Percentiles rank a stretch among this genome's conserved stretches.
Evolutionary conservation across 1,140 invertebrate genomes (phyloP).

Genomic region (Arion vulgaris): DNA sequence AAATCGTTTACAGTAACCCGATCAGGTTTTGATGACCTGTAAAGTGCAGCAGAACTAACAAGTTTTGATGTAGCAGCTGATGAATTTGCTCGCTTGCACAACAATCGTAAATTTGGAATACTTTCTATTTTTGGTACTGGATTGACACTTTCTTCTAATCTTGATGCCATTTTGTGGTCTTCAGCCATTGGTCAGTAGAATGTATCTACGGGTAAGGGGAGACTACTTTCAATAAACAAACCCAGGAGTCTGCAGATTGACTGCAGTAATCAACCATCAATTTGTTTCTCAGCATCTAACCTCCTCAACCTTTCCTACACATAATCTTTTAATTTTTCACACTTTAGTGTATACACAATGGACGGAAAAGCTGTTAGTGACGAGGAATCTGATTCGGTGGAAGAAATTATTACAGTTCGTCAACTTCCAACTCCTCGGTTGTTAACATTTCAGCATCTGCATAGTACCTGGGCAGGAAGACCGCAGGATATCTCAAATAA

Average conservation of each 20-base stretch:
- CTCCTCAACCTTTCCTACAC: no score
- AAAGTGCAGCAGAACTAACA: slow-evolving; percentile 35
- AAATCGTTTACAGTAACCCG: slow-evolving; percentile 49
- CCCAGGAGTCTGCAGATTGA: background rate
- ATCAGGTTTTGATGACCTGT: slow-evolving; percentile 63
- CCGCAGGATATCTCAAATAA: background rate
- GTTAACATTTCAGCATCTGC: slow-evolving; percentile 20
- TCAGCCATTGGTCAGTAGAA: background rate
- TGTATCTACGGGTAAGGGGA: background rate
- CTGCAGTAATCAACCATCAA: no score
- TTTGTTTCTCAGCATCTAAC: no score
- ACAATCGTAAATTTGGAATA: slow-evolving; percentile 44
- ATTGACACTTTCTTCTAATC: background rate
- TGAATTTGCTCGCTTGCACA: slow-evolving; percentile 32
- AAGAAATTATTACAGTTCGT: slow-evolving; percentile 50
- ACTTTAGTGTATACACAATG: background rate
- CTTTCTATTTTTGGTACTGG: slow-evolving; percentile 12
- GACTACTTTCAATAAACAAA: background rate
- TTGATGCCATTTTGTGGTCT: background rate
- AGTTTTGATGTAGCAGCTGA: background rate
- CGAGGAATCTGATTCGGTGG: slow-evolving; percentile 44
- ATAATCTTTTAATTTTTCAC: no score
- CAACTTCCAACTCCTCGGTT: slow-evolving; percentile 36
- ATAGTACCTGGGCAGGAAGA: background rate
- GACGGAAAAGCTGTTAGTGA: slow-evolving; percentile 12